Evolutionary conservation across 1,140 invertebrate genomes (phyloP).

Genomic region (Orussus abietinus): DNA sequence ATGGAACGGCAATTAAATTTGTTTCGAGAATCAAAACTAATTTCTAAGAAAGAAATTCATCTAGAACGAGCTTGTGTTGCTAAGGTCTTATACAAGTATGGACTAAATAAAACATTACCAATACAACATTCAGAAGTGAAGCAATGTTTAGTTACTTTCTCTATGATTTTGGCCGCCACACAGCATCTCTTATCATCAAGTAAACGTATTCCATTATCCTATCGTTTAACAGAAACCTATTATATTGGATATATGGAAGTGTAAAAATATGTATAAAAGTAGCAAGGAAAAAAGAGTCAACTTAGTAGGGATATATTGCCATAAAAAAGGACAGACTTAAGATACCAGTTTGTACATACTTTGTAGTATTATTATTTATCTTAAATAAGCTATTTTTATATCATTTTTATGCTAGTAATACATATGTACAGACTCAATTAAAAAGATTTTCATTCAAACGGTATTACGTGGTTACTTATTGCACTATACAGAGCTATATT

Average conservation of each 20-base stretch:
- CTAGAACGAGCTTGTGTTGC: constrained; percentile 28
- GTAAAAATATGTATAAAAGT: too few species aligned
- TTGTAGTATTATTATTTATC: too few species aligned
- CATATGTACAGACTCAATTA: too few species aligned
- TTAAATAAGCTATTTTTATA: too few species aligned
- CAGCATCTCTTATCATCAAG: constrained; percentile 38
- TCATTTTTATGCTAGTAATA: too few species aligned
- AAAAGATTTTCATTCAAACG: too few species aligned
- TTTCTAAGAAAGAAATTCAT: constrained; percentile 18
- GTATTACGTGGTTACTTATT: too few species aligned
- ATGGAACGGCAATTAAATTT: constrained; percentile 42
- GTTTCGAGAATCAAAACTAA: constrained; percentile 28
- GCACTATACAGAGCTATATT: too few species aligned
- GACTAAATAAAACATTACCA: constrained; percentile 24
- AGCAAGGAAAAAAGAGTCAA: too few species aligned
- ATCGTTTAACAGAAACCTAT: constrained; percentile 33
- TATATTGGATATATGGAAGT: constrained; percentile 38
- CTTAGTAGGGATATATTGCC: too few species aligned
- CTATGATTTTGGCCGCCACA: constrained; percentile 38
- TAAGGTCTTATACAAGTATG: constrained; percentile 46
- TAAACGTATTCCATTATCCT: constrained; percentile 38
- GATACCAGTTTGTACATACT: too few species aligned
- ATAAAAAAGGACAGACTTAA: too few species aligned
- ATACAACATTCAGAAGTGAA: constrained; percentile 27
- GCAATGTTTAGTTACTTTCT: constrained; percentile 33